Base-by-base conservation (phyloP, 2,797 vertebrate species). In the Eupleurogrammus muticus region DNA sequence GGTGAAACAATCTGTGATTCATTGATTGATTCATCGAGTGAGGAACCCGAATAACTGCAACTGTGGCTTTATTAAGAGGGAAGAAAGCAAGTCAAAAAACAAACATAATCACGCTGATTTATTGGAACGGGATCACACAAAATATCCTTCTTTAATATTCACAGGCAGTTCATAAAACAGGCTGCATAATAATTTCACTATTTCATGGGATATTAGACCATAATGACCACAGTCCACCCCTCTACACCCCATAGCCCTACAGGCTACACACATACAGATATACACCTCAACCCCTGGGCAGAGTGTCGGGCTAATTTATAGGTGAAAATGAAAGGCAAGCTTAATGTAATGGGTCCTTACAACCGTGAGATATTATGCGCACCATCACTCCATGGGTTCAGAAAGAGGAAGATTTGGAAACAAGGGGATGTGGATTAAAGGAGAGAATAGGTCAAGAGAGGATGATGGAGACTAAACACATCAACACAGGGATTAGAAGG, bases 161-260 rank as follows among this genome's bases (percentile, higher is more conserved):
- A 92, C 91, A 90, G 87, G 90, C 90, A 95, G 90, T 95, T 95
- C 95, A 94, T 96, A 96, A 96, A 96, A 95, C 86, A 95, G 92
- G 87, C 95, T 92, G 94, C 89, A 95, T 97, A 96, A 97, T 97
- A 96, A 97, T 96, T 93, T 94, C 87, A 89, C 96, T 95, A 97
- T 98, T 98, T 99, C 97, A 98, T 97, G 97, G 96, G 95, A 94
- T 97, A 97, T 99, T 99, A 97, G 96, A 95, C 96, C 94, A 96
- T 96, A 97, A 98, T 97, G 97, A 98, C 95, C 95, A 97, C 97
- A 95, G 96, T 93, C 93, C 95, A 94, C 91, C 86, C 96, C 98
- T 98, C 98, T 98, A 96, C 96, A 97, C 97, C 94, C 91, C 94
- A 96, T 96, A 94, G 95, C 95, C 92, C 88, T 93, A 95, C 93